A percentile compares a stretch with the other conserved stretches of the same genome.
Evolutionary conservation across 2,113 vertebrate species (phyloP).

Genomic region (Brachionichthys hirsutus): DNA sequence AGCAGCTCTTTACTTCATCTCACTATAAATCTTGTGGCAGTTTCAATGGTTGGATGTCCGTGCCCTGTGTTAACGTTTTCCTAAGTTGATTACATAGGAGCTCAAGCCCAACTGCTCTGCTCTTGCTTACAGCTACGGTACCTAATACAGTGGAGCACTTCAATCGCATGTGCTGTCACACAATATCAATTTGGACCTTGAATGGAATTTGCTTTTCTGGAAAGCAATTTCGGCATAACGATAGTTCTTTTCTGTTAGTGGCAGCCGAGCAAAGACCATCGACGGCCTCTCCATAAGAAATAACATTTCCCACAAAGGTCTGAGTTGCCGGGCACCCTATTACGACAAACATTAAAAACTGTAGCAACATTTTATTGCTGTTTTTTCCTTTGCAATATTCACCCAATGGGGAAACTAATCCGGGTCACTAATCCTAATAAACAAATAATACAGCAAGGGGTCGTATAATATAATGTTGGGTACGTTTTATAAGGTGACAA

Average conservation of each 20-base stretch:
- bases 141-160: conserved; percentile 60
- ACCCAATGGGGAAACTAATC: conserved; percentile 28
- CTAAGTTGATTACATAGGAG: conserved; percentile 68
- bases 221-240: conserved; percentile 33
- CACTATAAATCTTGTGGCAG: conserved; percentile 72
- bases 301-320: conserved; percentile 60
- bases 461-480: conserved; percentile 17
- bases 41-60: conserved; percentile 58
- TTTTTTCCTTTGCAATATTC: conserved; percentile 39
- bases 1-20: conserved; percentile 62
- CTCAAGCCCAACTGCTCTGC: conserved; percentile 63
- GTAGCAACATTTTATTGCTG: conserved; percentile 61
- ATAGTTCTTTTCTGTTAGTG: conserved; percentile 43
- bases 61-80: conserved; percentile 62
- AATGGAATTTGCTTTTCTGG: conserved; percentile 56
- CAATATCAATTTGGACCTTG: conserved; percentile 58
- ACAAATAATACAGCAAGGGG: conserved; percentile 40
- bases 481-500: conserved; percentile 56
- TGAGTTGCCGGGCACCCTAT: conserved; percentile 52
- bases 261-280: conserved; percentile 45
- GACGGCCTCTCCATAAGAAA: conserved; percentile 57
- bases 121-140: conserved; percentile 60
- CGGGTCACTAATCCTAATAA: conserved; percentile 43
- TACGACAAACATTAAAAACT: conserved; percentile 61
- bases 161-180: conserved; percentile 58